These are phyloP conservation scores for Pygoscelis adeliae DNA, from an alignment of 2,113 vertebrate genomes.

Conservation along the genomic window DNA sequence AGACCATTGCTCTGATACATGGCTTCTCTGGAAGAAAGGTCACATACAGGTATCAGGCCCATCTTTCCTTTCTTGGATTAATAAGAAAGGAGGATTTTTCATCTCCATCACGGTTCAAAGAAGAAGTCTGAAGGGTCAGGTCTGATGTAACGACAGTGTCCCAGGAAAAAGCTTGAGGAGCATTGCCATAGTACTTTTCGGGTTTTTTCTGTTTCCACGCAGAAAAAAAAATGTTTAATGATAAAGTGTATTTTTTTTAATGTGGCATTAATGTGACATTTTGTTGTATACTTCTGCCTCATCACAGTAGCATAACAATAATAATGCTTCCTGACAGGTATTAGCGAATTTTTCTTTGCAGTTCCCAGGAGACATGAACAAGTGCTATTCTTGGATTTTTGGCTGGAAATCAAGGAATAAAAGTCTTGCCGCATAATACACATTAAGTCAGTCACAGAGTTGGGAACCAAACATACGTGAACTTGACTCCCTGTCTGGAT, in stretches of 20 bases:
- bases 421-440: not conserved
- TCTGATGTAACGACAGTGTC: not conserved
- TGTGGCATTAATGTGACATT: not conserved
- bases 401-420: not conserved
- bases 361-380: not conserved
- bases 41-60: rapidly evolving
- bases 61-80: not conserved
- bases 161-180: not conserved
- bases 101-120: not conserved
- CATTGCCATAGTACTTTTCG: not conserved
- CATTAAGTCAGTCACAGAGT: not conserved
- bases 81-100: not conserved
- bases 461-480: not conserved
- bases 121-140: not conserved
- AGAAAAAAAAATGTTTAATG: not conserved
- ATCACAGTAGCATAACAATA: not conserved
- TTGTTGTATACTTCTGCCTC: not conserved
- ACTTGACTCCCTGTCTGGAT: not conserved
- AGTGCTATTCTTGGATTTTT: not conserved
- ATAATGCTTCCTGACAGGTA: not conserved
- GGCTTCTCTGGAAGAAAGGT: not conserved
- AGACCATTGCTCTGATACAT: not conserved
- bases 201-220: not conserved
- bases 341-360: not conserved
- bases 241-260: not conserved